phyloP scores from a whole-genome alignment of 2,113 vertebrate genomes.

The Neogobius melanostomus region DNA sequence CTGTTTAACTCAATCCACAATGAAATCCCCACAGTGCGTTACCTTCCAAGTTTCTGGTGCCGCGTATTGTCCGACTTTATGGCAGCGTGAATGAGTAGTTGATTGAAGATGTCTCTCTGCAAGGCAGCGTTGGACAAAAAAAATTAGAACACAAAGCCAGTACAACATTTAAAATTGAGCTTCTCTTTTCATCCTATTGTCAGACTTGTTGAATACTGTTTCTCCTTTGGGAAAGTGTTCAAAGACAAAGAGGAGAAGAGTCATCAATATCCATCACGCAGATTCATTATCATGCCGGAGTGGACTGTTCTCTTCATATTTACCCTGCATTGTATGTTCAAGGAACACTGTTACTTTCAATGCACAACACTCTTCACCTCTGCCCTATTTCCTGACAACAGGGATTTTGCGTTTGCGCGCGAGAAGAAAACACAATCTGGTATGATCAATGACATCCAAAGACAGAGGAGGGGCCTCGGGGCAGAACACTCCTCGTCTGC shows the following conservation, averaged over 20 bases:
- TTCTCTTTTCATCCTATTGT: not conserved
- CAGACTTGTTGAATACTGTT: constrained; percentile 11
- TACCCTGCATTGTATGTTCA: constrained; percentile 10
- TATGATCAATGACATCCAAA: constrained; percentile 17
- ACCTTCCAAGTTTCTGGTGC: constrained; percentile 86
- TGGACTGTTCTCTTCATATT: constrained; percentile 18
- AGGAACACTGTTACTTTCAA: constrained; percentile 14
- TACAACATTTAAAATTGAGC: not conserved
- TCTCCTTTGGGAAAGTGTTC: constrained; percentile 13
- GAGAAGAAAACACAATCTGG: constrained; percentile 4
- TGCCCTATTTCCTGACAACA: constrained; percentile 20
- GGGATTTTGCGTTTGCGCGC: constrained; percentile 12
- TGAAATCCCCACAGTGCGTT: constrained; percentile 26
- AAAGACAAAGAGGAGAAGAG: constrained; percentile 24
- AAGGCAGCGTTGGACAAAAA: constrained; percentile 38
- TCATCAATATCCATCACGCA: constrained; percentile 47
- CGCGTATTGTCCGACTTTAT: constrained; percentile 80
- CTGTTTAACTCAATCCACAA: not conserved
- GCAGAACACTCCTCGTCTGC: not conserved
- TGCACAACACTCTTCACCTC: constrained; percentile 28
- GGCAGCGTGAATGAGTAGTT: constrained; percentile 87
- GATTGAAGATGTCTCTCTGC: constrained; percentile 93
- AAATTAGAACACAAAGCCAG: constrained; percentile 27
- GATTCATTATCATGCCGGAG: constrained; percentile 59
- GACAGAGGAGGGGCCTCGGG: constrained; percentile 7